Evolutionary conservation across 2,797 vertebrate species (phyloP).

Genomic region (Hyperoplus immaculatus): DNA sequence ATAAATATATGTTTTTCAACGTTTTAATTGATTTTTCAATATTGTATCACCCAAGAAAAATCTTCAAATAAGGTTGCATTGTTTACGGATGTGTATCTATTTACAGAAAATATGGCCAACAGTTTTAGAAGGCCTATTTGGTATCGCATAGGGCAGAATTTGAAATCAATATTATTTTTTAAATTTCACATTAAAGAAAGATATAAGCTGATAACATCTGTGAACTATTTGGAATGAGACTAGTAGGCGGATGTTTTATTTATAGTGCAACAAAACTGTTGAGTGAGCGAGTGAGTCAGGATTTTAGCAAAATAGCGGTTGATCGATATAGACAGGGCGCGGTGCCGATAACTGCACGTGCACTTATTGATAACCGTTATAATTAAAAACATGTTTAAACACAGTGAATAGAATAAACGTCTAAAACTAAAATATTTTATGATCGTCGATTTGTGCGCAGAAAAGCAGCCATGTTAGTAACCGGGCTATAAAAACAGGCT

Average conservation of each 20-base stretch:
- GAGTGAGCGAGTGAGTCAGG: constrained; percentile 6
- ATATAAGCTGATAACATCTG: no score
- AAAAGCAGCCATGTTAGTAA: constrained; percentile 5
- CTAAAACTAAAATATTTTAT: fast-evolving
- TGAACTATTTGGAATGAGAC: no score
- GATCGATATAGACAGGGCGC: constrained; percentile 62
- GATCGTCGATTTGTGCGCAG: background rate
- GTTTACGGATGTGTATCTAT: no score
- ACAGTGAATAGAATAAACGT: fast-evolving
- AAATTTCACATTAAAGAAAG: no score
- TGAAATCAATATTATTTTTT: no score
- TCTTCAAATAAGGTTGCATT: no score
- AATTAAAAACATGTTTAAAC: background rate
- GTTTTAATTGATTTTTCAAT: no score
- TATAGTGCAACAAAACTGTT: constrained; percentile 15
- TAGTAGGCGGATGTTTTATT: background rate
- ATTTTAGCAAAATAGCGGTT: constrained; percentile 35
- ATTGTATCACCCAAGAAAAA: no score
- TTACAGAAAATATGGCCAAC: no score
- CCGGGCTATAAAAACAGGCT: constrained; percentile 23
- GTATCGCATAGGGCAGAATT: no score
- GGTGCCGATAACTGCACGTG: background rate
- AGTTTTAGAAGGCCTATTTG: no score
- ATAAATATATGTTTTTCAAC: no score
- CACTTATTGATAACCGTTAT: fast-evolving